Evolutionary conservation across 2,888 invertebrate species (phyloP), one percentile per base, ranked within the genome.

Genomic region (Drosophila nr. fundita): DNA sequence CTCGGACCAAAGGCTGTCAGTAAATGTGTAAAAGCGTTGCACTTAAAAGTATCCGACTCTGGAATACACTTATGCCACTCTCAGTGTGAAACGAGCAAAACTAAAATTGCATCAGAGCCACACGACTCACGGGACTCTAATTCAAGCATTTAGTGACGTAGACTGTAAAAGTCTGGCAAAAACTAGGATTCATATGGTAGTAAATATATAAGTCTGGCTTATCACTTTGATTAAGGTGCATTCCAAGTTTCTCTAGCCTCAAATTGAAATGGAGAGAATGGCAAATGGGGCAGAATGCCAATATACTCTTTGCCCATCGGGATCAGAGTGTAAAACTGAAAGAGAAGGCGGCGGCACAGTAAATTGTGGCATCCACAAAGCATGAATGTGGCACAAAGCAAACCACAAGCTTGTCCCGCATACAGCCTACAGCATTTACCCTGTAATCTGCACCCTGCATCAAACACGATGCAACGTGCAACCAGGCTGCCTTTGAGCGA

Each of bases 361-460:
- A 54, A 58, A 70, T 34, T 70, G 58, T 24, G 59, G 63, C 62
- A 48, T 21, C 13, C 54, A 55, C 77, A 82, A 79, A 68, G 80
- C 54, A 49, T 52, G 57, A 68, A 75, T 70, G 82, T 82, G 69
- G 68, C 87, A 70, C 80, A 83, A 82, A 77, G 81, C 52, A 53
- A 36, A 29, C 62, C 54, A 53, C 67, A 60, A 50, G 49, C 58
- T 42, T 63, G 50, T 59, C 40, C 36, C 36, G 65, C 49, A 27
- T 34, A 49, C 29, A 42, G 49, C 67, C 18, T 32, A 48, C 34
- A 32, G 45, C 42, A 38, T 48, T 27, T 27, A 38, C 24, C 68
- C 11, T 36, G 53, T 6, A n/a, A 34, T 27, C 21, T 27, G 52
- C 57, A 49, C 18, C 50, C 4, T 42, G 49, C 21, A 34, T 30